Evolutionary conservation across 2,888 invertebrate species (phyloP).

Genomic region (Apodemia hepburni): DNA sequence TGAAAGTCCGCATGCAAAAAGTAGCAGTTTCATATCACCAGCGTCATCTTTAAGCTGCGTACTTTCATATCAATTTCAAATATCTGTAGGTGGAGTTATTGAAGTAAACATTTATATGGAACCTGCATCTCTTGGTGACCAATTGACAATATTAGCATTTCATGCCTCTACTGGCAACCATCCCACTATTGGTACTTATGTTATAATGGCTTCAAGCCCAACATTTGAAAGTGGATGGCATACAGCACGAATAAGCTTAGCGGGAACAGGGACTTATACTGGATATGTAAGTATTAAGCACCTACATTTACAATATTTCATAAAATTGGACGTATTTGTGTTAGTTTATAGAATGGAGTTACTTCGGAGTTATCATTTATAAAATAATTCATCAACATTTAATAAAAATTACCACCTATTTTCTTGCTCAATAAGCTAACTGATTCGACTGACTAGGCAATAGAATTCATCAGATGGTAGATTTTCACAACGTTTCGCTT

Average conservation of each 20-base stretch:
- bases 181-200: neutral
- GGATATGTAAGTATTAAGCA: constrained; percentile 1
- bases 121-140: constrained; percentile 11
- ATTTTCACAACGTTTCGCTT: no score
- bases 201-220: neutral
- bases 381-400: no score
- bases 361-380: no score
- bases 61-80: constrained; percentile 16
- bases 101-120: constrained; percentile 21
- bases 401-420: no score
- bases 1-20: constrained; percentile 6
- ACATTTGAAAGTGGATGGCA: neutral
- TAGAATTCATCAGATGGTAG: no score
- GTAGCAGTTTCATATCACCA: constrained; percentile 14
- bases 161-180: neutral
- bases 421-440: no score
- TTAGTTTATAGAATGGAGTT: no score
- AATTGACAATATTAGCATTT: constrained; percentile 15
- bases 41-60: constrained; percentile 11
- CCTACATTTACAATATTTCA: no score
- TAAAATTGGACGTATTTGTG: no score
- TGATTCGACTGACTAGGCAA: no score
- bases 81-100: constrained; percentile 14
- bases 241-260: neutral
- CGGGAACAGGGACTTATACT: neutral